Conservation (phyloP, 2,888 invertebrate genomes). For the Lymantria monacha region DNA sequence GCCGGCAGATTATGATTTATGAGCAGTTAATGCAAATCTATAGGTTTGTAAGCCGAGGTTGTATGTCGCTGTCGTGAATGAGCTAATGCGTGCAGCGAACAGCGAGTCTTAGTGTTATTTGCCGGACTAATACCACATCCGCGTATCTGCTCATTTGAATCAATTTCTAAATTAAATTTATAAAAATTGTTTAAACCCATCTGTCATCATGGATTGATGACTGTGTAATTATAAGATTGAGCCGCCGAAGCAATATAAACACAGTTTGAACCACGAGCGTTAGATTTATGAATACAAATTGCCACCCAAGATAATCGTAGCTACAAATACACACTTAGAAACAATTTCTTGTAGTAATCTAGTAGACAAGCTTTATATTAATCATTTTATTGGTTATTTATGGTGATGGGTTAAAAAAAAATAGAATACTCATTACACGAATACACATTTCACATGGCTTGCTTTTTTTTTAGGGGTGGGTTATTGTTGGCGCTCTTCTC, state of each 20-base stretch:
- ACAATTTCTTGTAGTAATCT: too few relatives aligned
- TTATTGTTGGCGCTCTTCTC: too few relatives aligned
- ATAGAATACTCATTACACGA: too few relatives aligned
- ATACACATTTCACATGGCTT: too few relatives aligned
- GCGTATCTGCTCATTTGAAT: constrained; percentile 52
- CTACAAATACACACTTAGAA: constrained; percentile 2
- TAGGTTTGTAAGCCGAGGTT: constrained; percentile 53
- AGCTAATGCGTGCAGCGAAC: constrained; percentile 29
- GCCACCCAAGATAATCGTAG: constrained; percentile 1
- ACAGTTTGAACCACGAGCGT: constrained; percentile 8
- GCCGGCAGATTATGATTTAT: constrained; percentile 66
- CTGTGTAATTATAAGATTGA: constrained; percentile 13
- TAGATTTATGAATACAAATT: constrained; percentile 20
- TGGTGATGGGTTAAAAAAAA: too few relatives aligned
- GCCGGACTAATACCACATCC: constrained; percentile 46
- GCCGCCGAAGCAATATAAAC: constrained; percentile 9
- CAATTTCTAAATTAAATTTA: constrained; percentile 46
- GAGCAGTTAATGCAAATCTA: constrained; percentile 68
- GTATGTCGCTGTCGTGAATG: constrained; percentile 16
- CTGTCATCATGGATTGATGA: constrained; percentile 17
- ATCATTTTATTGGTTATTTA: too few relatives aligned
- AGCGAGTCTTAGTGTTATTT: constrained; percentile 27
- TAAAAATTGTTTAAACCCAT: constrained; percentile 47
- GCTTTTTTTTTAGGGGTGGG: too few relatives aligned
- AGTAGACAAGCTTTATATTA: too few relatives aligned